These are phyloP conservation scores for Eurytoma californica DNA, from an alignment of 2,888 invertebrate species.

Conservation along the genomic window DNA sequence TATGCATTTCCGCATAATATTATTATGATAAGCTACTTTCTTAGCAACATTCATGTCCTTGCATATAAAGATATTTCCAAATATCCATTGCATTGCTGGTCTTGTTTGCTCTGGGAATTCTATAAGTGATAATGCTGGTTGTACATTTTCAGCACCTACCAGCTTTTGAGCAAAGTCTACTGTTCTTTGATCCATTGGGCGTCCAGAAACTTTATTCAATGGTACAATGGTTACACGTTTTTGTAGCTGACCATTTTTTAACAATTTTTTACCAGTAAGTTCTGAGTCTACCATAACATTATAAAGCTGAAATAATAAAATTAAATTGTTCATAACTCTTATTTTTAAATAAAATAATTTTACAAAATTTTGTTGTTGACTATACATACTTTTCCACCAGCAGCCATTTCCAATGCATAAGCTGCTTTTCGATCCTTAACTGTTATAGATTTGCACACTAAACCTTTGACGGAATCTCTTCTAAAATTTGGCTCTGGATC, in stretches of 20 bases:
- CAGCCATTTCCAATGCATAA: constrained; percentile 89
- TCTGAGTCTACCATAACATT: constrained; percentile 94
- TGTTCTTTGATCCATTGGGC: constrained; percentile 78
- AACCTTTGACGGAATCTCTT: constrained; percentile 82
- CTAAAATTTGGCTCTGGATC: constrained; percentile 88
- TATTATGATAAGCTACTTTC: constrained; percentile 86
- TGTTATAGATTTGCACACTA: constrained; percentile 86
- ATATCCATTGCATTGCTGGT: constrained; percentile 91
- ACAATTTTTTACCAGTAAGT: constrained; percentile 87
- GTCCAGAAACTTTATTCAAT: constrained; percentile 88
- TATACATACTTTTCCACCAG: constrained; percentile 85
- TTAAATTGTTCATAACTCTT: not conserved
- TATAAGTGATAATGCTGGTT: constrained; percentile 87
- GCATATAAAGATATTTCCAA: constrained; percentile 91
- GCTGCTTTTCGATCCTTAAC: constrained; percentile 83
- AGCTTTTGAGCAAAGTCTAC: constrained; percentile 83
- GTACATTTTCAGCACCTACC: constrained; percentile 88
- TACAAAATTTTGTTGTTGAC: not conserved
- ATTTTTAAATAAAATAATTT: not conserved
- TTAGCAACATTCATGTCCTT: constrained; percentile 87
- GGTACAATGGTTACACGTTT: constrained; percentile 92
- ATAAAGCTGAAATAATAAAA: constrained; percentile 81
- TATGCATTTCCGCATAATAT: constrained; percentile 83
- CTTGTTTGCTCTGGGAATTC: constrained; percentile 81
- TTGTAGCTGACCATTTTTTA: constrained; percentile 88